Percentiles rank a stretch among this genome's conserved stretches.
Conservation (phyloP, 1,140 invertebrate species). For the Drosophila sturtevanti region DNA sequence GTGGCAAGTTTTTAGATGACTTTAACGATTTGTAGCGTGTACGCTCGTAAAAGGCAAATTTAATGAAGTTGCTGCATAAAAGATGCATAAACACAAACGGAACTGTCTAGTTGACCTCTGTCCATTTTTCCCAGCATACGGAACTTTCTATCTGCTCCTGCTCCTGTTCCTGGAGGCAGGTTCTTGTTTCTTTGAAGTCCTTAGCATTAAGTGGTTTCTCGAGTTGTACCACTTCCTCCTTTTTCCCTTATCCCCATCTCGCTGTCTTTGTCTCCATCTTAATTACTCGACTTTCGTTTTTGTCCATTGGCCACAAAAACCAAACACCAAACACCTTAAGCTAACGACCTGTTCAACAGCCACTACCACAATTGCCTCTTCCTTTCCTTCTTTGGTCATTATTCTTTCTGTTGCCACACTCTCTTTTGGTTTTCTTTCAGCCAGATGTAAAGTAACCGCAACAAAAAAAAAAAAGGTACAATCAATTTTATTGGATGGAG, state of each 20-base stretch:
- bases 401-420: background rate
- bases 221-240: slow-evolving; percentile 12
- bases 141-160: slow-evolving; percentile 9
- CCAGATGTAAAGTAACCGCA: slow-evolving; percentile 25
- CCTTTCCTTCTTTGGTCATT: background rate
- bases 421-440: background rate
- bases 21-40: slow-evolving; percentile 60
- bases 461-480: slow-evolving; percentile 51
- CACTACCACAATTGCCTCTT: background rate
- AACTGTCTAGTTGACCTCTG: slow-evolving; percentile 44
- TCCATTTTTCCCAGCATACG: background rate
- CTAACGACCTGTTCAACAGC: slow-evolving; percentile 40
- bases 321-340: slow-evolving; percentile 52
- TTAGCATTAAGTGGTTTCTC: slow-evolving; percentile 13
- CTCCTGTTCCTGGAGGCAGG: background rate
- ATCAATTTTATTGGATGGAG: slow-evolving; percentile 46
- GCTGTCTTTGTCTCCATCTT: slow-evolving; percentile 44
- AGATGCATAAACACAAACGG: slow-evolving; percentile 53
- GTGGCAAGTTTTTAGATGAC: slow-evolving; percentile 45
- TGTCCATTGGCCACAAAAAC: slow-evolving; percentile 36
- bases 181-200: slow-evolving; percentile 1
- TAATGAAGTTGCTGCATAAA: slow-evolving; percentile 75
- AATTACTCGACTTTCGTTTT: slow-evolving; percentile 49
- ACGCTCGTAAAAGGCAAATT: slow-evolving; percentile 68
- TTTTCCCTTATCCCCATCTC: slow-evolving; percentile 8